Evolutionary conservation across 2,113 vertebrate species (phyloP).

Genomic region (Bucco capensis): DNA sequence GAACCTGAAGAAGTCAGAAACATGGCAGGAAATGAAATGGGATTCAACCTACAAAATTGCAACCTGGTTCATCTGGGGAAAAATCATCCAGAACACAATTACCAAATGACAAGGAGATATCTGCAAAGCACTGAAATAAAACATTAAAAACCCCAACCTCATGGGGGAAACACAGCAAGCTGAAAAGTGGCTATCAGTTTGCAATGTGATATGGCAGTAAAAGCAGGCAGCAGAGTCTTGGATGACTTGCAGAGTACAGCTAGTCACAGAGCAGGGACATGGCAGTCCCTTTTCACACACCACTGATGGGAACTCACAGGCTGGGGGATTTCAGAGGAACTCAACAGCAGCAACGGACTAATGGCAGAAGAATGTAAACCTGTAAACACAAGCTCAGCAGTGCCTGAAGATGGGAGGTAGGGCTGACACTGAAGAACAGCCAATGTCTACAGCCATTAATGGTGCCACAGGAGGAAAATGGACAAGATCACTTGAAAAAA

Average conservation of each 20-base stretch:
- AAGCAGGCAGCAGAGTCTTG: not conserved
- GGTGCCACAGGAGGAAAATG: not conserved
- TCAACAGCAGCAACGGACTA: not conserved
- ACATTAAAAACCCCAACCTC: not conserved
- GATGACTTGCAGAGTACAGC: not conserved
- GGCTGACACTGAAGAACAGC: not conserved
- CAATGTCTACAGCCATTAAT: not conserved
- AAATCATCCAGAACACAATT: not conserved
- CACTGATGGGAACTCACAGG: not conserved
- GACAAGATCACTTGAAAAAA: not conserved
- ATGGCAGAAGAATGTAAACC: not conserved
- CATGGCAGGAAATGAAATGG: not conserved
- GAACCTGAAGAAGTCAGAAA: conserved; percentile 13
- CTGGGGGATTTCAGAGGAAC: not conserved
- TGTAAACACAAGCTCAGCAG: not conserved
- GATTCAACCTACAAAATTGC: not conserved
- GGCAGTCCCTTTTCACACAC: not conserved
- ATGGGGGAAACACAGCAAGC: not conserved
- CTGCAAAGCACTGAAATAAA: not conserved
- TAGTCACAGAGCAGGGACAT: not conserved
- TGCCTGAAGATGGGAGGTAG: not conserved
- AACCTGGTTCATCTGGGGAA: not conserved
- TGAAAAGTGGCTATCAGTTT: not conserved
- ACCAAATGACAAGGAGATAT: not conserved
- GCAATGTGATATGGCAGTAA: not conserved